phyloP scores from a whole-genome alignment of 2,888 invertebrate genomes.

The Rhorus exstirpatorius region DNA sequence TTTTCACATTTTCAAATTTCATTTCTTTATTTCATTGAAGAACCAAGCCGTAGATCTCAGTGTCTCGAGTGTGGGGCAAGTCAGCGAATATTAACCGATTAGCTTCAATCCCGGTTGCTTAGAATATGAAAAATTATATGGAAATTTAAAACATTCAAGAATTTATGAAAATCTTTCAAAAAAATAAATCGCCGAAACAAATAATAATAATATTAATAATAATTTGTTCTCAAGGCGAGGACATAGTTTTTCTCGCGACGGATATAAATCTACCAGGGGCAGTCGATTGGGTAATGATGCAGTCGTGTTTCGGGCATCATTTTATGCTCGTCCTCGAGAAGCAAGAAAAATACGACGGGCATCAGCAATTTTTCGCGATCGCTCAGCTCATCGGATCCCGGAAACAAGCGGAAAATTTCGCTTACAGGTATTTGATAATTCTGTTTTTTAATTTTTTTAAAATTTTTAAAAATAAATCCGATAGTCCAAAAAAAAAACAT shows the following conservation, averaged over 20 bases:
- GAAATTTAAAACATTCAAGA: too few species aligned
- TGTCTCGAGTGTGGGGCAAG: too few species aligned
- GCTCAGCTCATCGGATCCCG: constrained; percentile 99
- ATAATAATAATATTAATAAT: too few species aligned
- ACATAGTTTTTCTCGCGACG: constrained; percentile 99
- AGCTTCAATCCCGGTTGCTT: too few species aligned
- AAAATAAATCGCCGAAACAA: too few species aligned
- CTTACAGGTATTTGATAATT: constrained; percentile 90
- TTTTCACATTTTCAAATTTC: too few species aligned
- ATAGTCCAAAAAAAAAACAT: neutral
- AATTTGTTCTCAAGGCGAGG: constrained; percentile 90
- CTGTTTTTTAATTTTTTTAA: neutral
- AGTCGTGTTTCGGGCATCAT: constrained; percentile 99
- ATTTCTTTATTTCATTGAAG: too few species aligned
- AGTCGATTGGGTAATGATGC: constrained; percentile 99
- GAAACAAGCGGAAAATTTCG: constrained; percentile 99
- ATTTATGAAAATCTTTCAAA: too few species aligned
- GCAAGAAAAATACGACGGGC: constrained; percentile 98
- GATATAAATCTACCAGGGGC: constrained; percentile 99
- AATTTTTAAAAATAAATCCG: neutral
- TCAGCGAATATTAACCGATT: too few species aligned
- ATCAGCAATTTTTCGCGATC: constrained; percentile 98
- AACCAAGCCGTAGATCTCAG: too few species aligned
- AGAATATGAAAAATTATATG: too few species aligned
- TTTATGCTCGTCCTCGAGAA: constrained; percentile 99